Conservation (phyloP, 2,113 vertebrate species). For the Cheirogaleus medius region DNA sequence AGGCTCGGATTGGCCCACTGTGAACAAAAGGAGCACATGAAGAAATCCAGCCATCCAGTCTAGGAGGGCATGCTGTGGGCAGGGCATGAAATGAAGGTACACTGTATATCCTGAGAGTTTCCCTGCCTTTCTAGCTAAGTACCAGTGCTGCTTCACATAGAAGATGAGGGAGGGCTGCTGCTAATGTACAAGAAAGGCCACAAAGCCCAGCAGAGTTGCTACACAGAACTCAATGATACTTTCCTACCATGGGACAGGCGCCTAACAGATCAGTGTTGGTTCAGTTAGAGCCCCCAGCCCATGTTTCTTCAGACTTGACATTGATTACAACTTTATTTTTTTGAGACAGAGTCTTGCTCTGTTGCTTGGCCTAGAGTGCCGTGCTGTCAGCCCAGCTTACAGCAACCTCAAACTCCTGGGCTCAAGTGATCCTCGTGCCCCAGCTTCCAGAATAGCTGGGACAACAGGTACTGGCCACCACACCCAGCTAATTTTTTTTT, state of each 20-base stretch:
- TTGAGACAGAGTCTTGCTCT: no score
- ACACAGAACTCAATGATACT: background rate
- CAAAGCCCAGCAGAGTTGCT: background rate
- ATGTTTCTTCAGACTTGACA: background rate
- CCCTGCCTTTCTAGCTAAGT: background rate
- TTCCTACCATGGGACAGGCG: background rate
- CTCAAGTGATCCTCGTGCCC: no score
- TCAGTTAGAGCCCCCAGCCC: background rate
- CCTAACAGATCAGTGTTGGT: background rate
- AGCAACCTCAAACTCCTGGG: no score
- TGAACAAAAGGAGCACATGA: background rate
- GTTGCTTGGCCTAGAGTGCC: no score
- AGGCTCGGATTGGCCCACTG: conserved; percentile 96
- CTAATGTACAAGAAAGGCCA: background rate
- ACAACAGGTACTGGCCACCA: no score
- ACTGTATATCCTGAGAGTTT: background rate
- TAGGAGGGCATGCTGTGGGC: background rate
- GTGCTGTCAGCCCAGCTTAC: no score
- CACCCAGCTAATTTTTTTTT: no score
- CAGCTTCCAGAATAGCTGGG: no score
- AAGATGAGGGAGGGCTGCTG: background rate
- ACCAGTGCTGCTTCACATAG: background rate
- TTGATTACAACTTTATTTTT: background rate
- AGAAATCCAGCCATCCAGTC: background rate
- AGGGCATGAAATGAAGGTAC: background rate